Evolutionary conservation across 2,113 vertebrate genomes (phyloP).

Genomic region (Phodopus roborovskii): DNA sequence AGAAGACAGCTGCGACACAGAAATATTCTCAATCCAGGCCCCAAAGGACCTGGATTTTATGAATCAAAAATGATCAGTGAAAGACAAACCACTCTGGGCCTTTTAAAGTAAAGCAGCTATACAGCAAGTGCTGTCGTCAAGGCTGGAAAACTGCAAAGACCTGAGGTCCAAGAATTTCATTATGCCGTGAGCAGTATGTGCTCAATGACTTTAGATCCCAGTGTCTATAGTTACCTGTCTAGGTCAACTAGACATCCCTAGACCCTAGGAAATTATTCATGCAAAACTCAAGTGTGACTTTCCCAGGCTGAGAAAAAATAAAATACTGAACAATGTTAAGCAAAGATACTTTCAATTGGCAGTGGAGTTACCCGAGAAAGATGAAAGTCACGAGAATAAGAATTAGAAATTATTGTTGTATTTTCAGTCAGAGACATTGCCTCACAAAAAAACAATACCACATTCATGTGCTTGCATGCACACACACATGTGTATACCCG

Average conservation of each 20-base stretch:
- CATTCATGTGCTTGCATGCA: not conserved
- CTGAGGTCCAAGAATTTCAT: constrained; percentile 3
- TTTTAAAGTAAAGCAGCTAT: not conserved
- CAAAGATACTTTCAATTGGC: not conserved
- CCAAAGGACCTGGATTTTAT: not conserved
- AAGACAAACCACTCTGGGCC: not conserved
- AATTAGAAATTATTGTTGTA: not conserved
- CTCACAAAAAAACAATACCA: not conserved
- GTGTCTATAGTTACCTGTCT: not conserved
- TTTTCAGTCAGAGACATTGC: not conserved
- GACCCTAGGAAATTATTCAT: constrained; percentile 6
- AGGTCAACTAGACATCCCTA: not conserved
- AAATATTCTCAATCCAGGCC: not conserved
- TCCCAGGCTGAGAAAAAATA: not conserved
- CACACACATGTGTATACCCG: not conserved
- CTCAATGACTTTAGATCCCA: not conserved
- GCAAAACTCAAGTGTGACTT: not conserved
- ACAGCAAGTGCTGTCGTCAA: not conserved
- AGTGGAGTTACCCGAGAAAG: not conserved
- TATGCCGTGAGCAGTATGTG: not conserved
- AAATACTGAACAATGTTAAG: not conserved
- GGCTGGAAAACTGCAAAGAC: constrained; percentile 23
- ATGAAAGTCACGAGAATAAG: not conserved
- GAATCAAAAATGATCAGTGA: not conserved
- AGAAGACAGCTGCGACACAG: not conserved